Percentiles rank a stretch among this genome's conserved stretches.
Conservation (phyloP, 2,113 vertebrate species). For the Platanista minor region DNA sequence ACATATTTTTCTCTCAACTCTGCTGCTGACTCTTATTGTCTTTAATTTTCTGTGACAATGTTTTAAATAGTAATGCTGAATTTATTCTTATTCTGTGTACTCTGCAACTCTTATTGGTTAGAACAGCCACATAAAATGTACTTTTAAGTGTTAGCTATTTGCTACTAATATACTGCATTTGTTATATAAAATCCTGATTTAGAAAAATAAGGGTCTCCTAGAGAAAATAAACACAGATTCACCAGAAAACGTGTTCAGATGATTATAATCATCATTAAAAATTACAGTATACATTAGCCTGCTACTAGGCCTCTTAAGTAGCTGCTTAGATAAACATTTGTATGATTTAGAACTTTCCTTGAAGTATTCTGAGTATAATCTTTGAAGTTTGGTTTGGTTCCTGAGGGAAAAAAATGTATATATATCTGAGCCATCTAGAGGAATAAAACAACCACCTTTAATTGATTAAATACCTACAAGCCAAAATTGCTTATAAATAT, state of each 20-base stretch:
- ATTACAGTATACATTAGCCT: background rate
- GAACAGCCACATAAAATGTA: background rate
- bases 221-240: background rate
- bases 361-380: background rate
- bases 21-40: background rate
- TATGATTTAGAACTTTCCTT: background rate
- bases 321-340: background rate
- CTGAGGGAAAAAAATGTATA: background rate
- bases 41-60: background rate
- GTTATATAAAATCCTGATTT: background rate
- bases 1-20: background rate
- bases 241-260: background rate
- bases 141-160: background rate
- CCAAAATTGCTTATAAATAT: background rate
- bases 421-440: background rate
- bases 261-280: background rate
- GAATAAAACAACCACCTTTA: background rate
- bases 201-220: background rate
- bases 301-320: background rate
- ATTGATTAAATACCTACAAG: background rate
- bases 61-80: background rate
- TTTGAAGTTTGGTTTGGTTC: background rate
- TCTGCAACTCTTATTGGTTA: background rate
- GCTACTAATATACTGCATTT: background rate
- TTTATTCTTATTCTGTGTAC: background rate